These are phyloP conservation scores for Nannoperca australis DNA, from an alignment of 2,797 vertebrate species.

Conservation along the genomic window DNA sequence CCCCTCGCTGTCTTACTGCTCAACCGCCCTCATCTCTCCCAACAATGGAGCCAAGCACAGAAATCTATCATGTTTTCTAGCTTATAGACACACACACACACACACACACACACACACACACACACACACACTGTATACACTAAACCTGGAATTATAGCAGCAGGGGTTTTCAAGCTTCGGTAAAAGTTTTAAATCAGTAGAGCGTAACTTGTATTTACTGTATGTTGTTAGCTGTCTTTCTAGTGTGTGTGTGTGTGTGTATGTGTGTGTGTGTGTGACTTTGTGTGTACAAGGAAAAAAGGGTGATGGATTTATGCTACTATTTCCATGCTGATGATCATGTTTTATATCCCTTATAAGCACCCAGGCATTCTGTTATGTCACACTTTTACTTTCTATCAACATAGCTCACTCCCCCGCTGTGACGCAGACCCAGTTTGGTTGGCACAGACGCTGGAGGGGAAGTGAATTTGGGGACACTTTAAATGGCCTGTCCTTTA, in stretches of 20 bases:
- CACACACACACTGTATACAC: neutral
- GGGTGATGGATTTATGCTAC: constrained; percentile 6
- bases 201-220: constrained; percentile 15
- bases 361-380: constrained; percentile 14
- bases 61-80: constrained; percentile 44
- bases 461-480: constrained; percentile 56
- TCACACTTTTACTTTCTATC: constrained; percentile 42
- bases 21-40: constrained; percentile 33
- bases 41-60: neutral
- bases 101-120: constrained; percentile 1
- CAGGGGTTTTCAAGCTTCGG: constrained; percentile 17
- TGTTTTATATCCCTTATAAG: constrained; percentile 45
- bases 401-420: constrained; percentile 15
- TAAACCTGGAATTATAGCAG: constrained; percentile 32
- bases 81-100: neutral
- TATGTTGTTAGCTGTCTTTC: constrained; percentile 3
- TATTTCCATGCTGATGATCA: constrained; percentile 36
- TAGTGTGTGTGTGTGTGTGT: constrained; percentile 8
- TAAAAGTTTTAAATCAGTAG: constrained; percentile 27
- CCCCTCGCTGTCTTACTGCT: constrained; percentile 16
- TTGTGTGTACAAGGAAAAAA: constrained; percentile 2
- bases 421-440: constrained; percentile 29
- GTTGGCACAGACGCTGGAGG: constrained; percentile 40
- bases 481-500: constrained; percentile 63
- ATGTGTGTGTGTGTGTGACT: constrained; percentile 4